These are phyloP conservation scores for Actenoides hombroni DNA, from an alignment of 2,113 vertebrate genomes.

Conservation along the genomic window DNA sequence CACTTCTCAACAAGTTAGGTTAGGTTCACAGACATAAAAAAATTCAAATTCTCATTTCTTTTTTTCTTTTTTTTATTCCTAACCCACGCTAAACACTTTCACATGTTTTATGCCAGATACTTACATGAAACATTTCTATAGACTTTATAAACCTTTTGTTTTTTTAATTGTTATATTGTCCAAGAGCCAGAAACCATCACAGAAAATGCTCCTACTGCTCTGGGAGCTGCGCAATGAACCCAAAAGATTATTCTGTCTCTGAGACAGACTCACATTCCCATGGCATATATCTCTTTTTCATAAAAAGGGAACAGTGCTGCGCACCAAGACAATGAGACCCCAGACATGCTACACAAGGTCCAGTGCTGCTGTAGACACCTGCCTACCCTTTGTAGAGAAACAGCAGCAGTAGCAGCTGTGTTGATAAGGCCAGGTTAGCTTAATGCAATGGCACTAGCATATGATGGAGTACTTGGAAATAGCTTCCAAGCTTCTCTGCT, in stretches of 20 bases:
- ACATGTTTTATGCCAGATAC: slow-evolving; percentile 18
- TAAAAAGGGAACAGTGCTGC: neutral
- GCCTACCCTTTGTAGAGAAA: rapidly evolving
- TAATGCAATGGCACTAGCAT: neutral
- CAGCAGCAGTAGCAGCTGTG: neutral
- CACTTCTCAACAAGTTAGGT: slow-evolving; percentile 32
- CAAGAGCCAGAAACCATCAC: neutral
- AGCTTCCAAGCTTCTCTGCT: neutral
- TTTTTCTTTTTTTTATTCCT: neutral
- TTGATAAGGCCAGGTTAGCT: neutral
- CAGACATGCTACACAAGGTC: neutral
- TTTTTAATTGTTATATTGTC: neutral
- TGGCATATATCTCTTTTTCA: neutral
- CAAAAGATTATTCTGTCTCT: neutral
- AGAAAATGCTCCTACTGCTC: neutral
- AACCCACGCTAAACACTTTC: slow-evolving; percentile 12
- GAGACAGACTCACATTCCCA: neutral
- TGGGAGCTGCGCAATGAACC: neutral
- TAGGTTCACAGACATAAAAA: slow-evolving; percentile 11
- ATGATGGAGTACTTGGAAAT: neutral
- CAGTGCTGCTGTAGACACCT: neutral
- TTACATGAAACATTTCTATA: neutral
- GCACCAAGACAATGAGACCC: neutral
- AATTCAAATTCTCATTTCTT: neutral
- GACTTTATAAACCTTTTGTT: neutral